These are phyloP conservation scores for Cephus rjabovi DNA, from an alignment of 2,888 invertebrate genomes.

Conservation along the genomic window DNA sequence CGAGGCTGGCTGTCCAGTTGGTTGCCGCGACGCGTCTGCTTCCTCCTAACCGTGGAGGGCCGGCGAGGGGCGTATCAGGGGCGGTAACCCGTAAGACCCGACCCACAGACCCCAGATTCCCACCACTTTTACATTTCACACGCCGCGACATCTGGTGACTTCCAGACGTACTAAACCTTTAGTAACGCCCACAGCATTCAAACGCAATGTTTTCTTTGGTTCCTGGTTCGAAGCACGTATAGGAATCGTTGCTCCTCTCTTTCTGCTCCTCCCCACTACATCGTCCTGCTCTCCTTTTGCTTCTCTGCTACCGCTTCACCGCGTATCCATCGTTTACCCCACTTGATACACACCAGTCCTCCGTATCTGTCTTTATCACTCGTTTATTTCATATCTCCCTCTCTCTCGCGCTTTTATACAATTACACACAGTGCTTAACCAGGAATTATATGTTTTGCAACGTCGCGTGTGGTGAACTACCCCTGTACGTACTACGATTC, in stretches of 20 bases:
- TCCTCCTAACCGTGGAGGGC: slow-evolving; percentile 50
- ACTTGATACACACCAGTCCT: not conserved
- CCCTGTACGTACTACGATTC: not conserved
- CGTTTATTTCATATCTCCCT: not conserved
- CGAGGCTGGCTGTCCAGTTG: slow-evolving; percentile 62
- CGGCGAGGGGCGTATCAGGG: slow-evolving; percentile 51
- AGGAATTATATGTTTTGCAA: slow-evolving; percentile 39
- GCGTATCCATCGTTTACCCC: not conserved
- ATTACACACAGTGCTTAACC: slow-evolving; percentile 31
- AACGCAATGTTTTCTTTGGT: not conserved
- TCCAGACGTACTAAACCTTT: not conserved
- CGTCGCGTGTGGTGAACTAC: slow-evolving; percentile 39
- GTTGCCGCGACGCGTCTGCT: slow-evolving; percentile 64
- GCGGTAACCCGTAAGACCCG: slow-evolving; percentile 30
- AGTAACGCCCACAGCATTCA: slow-evolving; percentile 26
- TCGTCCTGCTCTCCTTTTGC: not conserved
- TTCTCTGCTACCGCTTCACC: not conserved
- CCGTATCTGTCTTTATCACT: not conserved
- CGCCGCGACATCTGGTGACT: slow-evolving; percentile 35
- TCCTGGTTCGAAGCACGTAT: slow-evolving; percentile 1
- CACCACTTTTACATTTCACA: not conserved
- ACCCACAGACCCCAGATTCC: not conserved
- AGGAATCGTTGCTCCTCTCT: slow-evolving; percentile 3
- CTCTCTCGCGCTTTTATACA: slow-evolving; percentile 18
- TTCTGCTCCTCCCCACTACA: not conserved